These are phyloP conservation scores for Autographa gamma DNA, from an alignment of 2,888 invertebrate genomes.

Conservation along the genomic window DNA sequence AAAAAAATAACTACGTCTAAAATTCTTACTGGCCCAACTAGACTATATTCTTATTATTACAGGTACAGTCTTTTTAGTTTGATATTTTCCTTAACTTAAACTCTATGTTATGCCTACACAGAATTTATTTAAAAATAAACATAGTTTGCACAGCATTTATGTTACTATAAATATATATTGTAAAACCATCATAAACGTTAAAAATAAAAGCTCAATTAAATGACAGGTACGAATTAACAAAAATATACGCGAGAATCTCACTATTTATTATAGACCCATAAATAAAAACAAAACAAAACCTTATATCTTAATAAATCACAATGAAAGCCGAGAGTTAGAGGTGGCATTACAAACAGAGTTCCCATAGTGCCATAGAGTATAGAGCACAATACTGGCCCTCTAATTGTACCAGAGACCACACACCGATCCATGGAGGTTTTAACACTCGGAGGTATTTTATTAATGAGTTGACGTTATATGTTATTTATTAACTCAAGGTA, in stretches of 20 bases:
- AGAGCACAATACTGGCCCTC: slow-evolving; percentile 52
- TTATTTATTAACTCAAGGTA: slow-evolving; percentile 40
- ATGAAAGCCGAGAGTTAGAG: slow-evolving; percentile 58
- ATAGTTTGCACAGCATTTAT: too few species aligned
- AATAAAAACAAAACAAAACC: slow-evolving; percentile 37
- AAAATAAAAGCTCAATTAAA: too few species aligned
- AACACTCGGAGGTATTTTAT: slow-evolving; percentile 58
- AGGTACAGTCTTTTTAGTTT: too few species aligned
- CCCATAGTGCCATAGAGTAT: slow-evolving; percentile 61
- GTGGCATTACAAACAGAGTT: slow-evolving; percentile 58
- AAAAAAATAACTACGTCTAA: too few species aligned
- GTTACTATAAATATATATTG: too few species aligned
- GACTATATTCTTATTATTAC: too few species aligned
- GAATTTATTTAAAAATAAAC: too few species aligned
- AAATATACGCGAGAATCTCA: background rate
- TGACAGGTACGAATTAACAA: too few species aligned
- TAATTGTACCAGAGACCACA: slow-evolving; percentile 68
- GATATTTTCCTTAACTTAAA: too few species aligned
- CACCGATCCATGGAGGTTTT: slow-evolving; percentile 64
- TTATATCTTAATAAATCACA: slow-evolving; percentile 54
- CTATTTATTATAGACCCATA: background rate
- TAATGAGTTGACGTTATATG: slow-evolving; percentile 44
- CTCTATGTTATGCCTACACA: too few species aligned
- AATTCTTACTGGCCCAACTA: too few species aligned
- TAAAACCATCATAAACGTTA: too few species aligned